Conservation (phyloP, 2,888 invertebrate genomes). For the Andrena fulva region DNA sequence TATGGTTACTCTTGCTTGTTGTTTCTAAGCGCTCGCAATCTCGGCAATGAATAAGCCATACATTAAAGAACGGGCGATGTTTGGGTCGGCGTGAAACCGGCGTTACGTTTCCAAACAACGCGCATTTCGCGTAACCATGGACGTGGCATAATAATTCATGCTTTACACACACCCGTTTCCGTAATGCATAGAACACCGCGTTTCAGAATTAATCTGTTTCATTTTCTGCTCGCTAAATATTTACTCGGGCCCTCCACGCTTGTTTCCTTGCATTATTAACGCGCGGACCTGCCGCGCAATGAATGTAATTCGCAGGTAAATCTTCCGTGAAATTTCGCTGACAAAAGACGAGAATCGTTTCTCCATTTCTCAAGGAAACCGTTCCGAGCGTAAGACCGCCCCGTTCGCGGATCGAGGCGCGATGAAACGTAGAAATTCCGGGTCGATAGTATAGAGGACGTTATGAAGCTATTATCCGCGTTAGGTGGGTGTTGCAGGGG, state of each 20-base stretch:
- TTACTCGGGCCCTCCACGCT: constrained; percentile 30
- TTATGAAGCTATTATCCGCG: too few species aligned
- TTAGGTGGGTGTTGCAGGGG: too few species aligned
- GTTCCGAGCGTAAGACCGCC: too few species aligned
- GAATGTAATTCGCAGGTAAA: constrained; percentile 40
- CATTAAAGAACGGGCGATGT: constrained; percentile 15
- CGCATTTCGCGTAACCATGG: background rate
- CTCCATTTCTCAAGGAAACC: too few species aligned
- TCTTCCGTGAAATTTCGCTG: background rate
- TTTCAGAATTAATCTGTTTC: constrained; percentile 53
- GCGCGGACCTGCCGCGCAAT: background rate
- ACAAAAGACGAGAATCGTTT: background rate
- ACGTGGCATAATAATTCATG: constrained; percentile 39
- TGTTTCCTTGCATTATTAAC: constrained; percentile 38
- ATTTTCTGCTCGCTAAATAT: constrained; percentile 49
- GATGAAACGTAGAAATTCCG: too few species aligned
- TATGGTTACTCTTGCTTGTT: background rate
- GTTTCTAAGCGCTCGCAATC: background rate
- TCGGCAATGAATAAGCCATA: constrained; percentile 2
- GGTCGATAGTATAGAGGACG: too few species aligned
- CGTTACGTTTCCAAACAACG: background rate
- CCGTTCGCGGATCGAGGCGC: too few species aligned
- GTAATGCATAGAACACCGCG: constrained; percentile 9
- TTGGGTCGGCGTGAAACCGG: background rate
- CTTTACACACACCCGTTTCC: constrained; percentile 10